Evolutionary conservation across 2,113 vertebrate genomes (phyloP), one percentile per base, ranked within the genome.

Genomic region (Oophaga pumilio): DNA sequence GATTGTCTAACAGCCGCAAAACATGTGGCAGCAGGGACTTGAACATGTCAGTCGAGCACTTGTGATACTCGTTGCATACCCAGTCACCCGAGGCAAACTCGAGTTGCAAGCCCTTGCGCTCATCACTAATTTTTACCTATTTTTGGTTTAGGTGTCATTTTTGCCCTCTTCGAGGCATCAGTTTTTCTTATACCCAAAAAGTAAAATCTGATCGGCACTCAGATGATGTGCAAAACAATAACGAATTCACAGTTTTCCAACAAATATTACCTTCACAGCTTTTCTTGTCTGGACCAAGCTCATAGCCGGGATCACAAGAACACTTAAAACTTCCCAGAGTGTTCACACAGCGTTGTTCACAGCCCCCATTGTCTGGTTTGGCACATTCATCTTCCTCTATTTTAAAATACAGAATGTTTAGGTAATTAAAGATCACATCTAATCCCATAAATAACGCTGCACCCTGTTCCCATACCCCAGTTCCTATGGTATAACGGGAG

Each of bases 311-410:
- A 91, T 99, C 98, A 18, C 98, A 99, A 71, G 96, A 95, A 8
- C 98, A 99, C 92, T 97, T 98, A 91, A 96, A 99, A 92, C 98
- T 99, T 89, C 98, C 98, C 76, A 99, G 92, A 0, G 98, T 99
- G 91, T 99, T 99, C 76, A 98, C 93, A 89, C 98, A 99, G 22
- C 96, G 95, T 94, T 99, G 98, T 89, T 99, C 97, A 90, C 98
- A 99, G 87, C 97, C 98, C 50, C 98, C 98, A 17, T 95, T 97
- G 93, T 98, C 97, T 84, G 97, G 95, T 90, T 97, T 98, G 92
- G 96, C 92, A 94, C 98, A 99, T 92, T 99, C 98, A 69, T 99
- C 98, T 93, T 99, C 98, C 96, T 99, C 98, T 99, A 90, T 77
- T 91, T 91, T 89, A 90, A 93, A 86, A 88, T 43, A 64, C 43